These are phyloP conservation scores for Diachasma alloeum DNA, from an alignment of 1,140 invertebrate species.

Conservation along the genomic window DNA sequence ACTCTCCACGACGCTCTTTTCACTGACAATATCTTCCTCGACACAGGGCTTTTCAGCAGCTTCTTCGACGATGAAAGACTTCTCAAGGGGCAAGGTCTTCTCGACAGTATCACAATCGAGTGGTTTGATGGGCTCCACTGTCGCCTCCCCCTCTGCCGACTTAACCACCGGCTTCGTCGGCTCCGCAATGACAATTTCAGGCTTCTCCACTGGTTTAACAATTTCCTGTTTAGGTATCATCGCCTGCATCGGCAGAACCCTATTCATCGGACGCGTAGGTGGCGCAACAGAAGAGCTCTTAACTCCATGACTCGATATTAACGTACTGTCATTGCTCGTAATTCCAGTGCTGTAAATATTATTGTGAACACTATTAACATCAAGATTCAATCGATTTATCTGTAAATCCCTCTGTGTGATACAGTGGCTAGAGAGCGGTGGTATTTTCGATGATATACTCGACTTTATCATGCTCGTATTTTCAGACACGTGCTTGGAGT, in stretches of 20 bases:
- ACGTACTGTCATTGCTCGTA: constrained; percentile 21
- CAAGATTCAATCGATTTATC: constrained; percentile 44
- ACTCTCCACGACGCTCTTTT: background rate
- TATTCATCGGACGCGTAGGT: constrained; percentile 73
- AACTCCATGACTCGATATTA: background rate
- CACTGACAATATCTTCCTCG: background rate
- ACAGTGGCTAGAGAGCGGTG: constrained; percentile 53
- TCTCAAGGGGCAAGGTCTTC: background rate
- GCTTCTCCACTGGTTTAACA: constrained; percentile 44
- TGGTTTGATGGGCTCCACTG: background rate
- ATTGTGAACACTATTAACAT: constrained; percentile 34
- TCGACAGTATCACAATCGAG: background rate
- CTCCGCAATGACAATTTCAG: constrained; percentile 50
- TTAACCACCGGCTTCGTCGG: constrained; percentile 40
- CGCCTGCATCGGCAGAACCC: constrained; percentile 77
- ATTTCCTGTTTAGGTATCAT: constrained; percentile 51
- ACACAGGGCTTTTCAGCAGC: background rate
- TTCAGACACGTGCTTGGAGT: constrained; percentile 59
- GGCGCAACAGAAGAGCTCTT: constrained; percentile 46
- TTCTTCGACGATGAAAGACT: background rate
- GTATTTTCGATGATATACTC: constrained; percentile 55
- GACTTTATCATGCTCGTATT: constrained; percentile 63
- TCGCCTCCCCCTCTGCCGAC: background rate
- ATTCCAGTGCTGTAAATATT: constrained; percentile 34
- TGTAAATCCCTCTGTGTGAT: constrained; percentile 48